phyloP scores from a whole-genome alignment of 2,113 vertebrate genomes.

The Halichoerus grypus region DNA sequence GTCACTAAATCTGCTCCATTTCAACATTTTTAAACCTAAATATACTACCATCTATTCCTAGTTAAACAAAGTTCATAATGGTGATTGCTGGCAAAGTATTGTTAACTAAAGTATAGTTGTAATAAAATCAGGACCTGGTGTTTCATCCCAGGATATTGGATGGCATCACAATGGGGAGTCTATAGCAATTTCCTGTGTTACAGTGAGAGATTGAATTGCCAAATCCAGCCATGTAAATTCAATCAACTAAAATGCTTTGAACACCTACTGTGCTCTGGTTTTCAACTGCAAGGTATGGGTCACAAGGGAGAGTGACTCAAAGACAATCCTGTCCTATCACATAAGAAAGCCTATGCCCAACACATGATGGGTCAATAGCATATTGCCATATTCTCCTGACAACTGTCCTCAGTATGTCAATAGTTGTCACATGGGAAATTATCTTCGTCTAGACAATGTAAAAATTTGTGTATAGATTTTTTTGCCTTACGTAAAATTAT shows the following conservation, averaged over 20 bases:
- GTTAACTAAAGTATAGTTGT: neutral
- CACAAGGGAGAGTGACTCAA: neutral
- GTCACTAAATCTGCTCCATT: neutral
- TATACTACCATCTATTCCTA: neutral
- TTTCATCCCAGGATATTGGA: neutral
- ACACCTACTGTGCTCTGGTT: neutral
- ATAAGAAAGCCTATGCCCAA: neutral
- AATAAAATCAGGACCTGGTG: neutral
- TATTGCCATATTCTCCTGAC: neutral
- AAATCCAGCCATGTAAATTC: neutral
- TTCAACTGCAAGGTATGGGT: neutral
- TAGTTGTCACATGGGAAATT: neutral
- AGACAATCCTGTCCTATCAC: neutral
- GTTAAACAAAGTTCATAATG: neutral
- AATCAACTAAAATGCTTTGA: neutral
- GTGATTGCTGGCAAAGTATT: neutral
- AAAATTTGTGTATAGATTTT: neutral
- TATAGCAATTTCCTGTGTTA: neutral
- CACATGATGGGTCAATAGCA: neutral
- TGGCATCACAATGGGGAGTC: neutral
- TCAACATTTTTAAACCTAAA: constrained; percentile 2
- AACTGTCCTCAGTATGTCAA: neutral
- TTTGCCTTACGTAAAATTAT: neutral
- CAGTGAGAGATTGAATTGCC: neutral
- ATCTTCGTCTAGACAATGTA: neutral